These are phyloP conservation scores for Tenthredo livida DNA, from an alignment of 2,888 invertebrate species.

Conservation along the genomic window DNA sequence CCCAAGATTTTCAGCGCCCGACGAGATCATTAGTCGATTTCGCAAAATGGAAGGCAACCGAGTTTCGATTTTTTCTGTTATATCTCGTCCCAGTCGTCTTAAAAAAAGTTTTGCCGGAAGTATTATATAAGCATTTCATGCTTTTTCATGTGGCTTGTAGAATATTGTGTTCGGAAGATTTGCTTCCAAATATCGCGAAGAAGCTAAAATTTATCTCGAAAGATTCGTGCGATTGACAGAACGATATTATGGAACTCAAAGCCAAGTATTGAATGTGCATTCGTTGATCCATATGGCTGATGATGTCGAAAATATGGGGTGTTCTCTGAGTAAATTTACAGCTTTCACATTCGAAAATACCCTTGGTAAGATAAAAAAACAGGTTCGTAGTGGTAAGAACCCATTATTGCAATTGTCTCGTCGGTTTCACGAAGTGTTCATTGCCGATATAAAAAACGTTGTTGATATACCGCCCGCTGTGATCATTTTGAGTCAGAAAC, in stretches of 20 bases:
- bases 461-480: not conserved
- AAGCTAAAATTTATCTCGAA: constrained; percentile 60
- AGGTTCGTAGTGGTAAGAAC: constrained; percentile 29
- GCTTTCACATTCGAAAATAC: constrained; percentile 52
- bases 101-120: constrained; percentile 33
- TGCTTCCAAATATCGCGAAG: constrained; percentile 45
- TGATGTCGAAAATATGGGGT: constrained; percentile 51
- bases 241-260: constrained; percentile 63
- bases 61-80: not conserved
- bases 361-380: constrained; percentile 52
- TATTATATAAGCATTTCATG: constrained; percentile 50
- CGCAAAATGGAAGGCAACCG: constrained; percentile 33
- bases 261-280: constrained; percentile 56
- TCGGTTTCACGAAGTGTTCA: constrained; percentile 14
- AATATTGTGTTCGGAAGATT: constrained; percentile 23
- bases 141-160: constrained; percentile 52
- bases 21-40: not conserved
- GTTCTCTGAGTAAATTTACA: constrained; percentile 27
- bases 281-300: constrained; percentile 38
- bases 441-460: not conserved
- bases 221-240: constrained; percentile 64
- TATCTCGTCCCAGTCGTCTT: constrained; percentile 39
- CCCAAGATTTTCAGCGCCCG: constrained; percentile 52
- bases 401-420: constrained; percentile 40
- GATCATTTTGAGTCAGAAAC: not conserved